These are phyloP conservation scores for Phylloscopus collybita DNA, from an alignment of 2,797 vertebrate genomes.

Conservation along the genomic window DNA sequence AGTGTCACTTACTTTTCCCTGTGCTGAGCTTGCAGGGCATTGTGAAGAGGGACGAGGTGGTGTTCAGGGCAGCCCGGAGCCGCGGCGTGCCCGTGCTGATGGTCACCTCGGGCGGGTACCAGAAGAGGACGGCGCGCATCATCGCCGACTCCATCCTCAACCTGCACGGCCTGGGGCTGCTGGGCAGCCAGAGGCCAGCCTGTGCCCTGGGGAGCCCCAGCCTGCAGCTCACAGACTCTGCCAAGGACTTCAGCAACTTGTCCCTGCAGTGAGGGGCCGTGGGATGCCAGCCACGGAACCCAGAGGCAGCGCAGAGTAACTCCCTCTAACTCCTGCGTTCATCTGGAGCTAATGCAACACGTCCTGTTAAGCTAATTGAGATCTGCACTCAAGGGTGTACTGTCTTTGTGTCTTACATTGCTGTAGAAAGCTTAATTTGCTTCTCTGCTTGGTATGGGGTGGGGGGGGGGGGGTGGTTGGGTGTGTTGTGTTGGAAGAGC, in stretches of 20 bases:
- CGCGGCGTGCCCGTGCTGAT: slow-evolving; percentile 90
- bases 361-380: neutral
- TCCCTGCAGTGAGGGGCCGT: neutral
- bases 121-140: slow-evolving; percentile 92
- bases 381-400: neutral
- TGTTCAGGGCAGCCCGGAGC: slow-evolving; percentile 85
- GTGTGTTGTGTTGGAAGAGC: neutral
- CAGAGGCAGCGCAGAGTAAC: neutral
- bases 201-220: neutral
- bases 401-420: neutral
- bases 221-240: neutral
- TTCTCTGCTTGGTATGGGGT: neutral
- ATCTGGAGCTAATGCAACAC: neutral
- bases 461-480: too few species aligned
- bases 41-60: slow-evolving; percentile 88
- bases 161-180: slow-evolving; percentile 84
- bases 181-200: slow-evolving; percentile 59
- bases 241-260: neutral
- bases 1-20: rapidly evolving
- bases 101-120: slow-evolving; percentile 96
- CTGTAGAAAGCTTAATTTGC: slow-evolving; percentile 19
- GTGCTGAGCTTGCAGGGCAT: slow-evolving; percentile 81
- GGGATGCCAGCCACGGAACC: neutral
- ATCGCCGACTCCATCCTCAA: slow-evolving; percentile 97
- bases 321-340: neutral